phyloP scores from a whole-genome alignment of 2,113 vertebrate species.

The Dipodomys ordii region DNA sequence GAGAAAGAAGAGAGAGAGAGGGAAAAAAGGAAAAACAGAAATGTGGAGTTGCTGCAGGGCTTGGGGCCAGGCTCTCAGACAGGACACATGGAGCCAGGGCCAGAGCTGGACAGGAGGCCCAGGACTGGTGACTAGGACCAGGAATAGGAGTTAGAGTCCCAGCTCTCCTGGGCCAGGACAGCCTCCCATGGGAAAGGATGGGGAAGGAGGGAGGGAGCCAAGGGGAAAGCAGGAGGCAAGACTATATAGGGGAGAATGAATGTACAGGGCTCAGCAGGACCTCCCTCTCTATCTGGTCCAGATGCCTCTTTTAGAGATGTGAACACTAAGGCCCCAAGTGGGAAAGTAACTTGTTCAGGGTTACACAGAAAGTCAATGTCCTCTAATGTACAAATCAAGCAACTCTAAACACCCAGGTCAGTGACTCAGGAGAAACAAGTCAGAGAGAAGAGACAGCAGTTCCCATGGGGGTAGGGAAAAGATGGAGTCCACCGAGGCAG shows the following conservation, averaged over 20 bases:
- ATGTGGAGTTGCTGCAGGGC: constrained; percentile 81
- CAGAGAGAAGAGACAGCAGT: not conserved
- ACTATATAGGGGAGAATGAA: not conserved
- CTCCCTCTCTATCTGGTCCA: not conserved
- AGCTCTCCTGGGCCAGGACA: constrained; percentile 37
- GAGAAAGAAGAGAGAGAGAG: constrained; percentile 1
- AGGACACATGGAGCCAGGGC: constrained; percentile 75
- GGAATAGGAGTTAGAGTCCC: constrained; percentile 38
- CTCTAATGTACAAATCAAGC: too few relatives aligned
- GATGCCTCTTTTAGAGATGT: constrained; percentile 20
- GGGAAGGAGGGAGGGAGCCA: not conserved
- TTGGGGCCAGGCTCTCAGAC: constrained; percentile 78
- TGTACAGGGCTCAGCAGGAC: not conserved
- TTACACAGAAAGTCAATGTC: not conserved
- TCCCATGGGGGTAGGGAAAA: not conserved
- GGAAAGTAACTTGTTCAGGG: constrained; percentile 23
- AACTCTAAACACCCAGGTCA: not conserved
- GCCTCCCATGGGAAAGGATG: not conserved
- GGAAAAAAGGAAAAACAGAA: constrained; percentile 77
- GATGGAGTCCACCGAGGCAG: not conserved
- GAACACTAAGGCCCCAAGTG: not conserved
- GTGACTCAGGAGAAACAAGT: not conserved
- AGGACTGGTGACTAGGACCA: constrained; percentile 41
- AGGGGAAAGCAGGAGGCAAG: not conserved
- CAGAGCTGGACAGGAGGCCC: constrained; percentile 71